Evolutionary conservation across 2,888 invertebrate genomes (phyloP), one percentile per base, ranked within the genome.

Genomic region (Elegia similella): DNA sequence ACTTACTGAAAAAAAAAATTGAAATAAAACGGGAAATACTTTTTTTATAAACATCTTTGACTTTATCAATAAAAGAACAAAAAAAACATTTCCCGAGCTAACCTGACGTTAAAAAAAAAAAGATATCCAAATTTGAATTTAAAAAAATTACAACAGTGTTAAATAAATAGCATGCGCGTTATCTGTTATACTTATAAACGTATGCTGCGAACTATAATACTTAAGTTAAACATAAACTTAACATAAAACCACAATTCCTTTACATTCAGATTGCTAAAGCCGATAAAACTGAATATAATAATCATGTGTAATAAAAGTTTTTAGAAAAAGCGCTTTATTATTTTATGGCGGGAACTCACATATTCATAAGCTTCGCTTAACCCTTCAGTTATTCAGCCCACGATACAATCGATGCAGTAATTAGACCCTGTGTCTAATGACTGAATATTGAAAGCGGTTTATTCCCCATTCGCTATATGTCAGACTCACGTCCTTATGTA

Each of bases 351-450:
- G 30, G 30, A 38, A 50, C 50, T 50, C 50, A n/a, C 38, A 50
- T 50, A 50, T 50, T 50, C 50, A 50, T 50, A 38, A 50, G 50
- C 34, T 48, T 48, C 15, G 34, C 34, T 50, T 34, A 50, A 34
- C 50, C 50, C 50, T 50, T 50, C 1, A 50, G 34, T 50, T 50
- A 50, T 34, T 50, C 50, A 38, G 17, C 6, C 23, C 46, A 46
- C 50, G 50, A 50, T 50, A 50, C 50, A 38, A 50, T 50, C 50
- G 50, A 50, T 32, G 34, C 34, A 34, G 50, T 34, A 50, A 50
- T 50, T 50, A 50, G 17, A 50, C 16, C 12, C 34, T 12, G 34
- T 50, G 10, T 50, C 50, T 50, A 50, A 50, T 50, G 50, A 34
- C 32, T 50, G 34, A 30, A 50, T 50, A 50, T 50, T 50, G 15